Evolutionary conservation across 2,113 vertebrate species (phyloP), one percentile per base, ranked within the genome.

Genomic region (Ophthalmolycus amberensis): DNA sequence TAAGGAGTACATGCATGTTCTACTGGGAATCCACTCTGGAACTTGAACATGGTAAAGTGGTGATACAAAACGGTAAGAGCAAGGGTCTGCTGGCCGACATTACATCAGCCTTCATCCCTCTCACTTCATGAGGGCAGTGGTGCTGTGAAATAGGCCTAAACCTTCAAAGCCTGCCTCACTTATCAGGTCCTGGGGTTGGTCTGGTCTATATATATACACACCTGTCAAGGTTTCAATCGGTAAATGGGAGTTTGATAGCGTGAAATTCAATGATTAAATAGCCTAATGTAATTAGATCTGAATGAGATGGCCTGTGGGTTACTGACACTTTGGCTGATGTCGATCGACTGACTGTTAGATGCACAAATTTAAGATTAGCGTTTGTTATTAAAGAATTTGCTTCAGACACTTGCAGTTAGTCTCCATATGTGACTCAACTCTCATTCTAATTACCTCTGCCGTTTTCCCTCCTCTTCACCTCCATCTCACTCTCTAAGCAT

Each of bases 211-310:
- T 38, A 16, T 9, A 34, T 38, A 15, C 3, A 64, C 46, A 58
- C 9, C 40, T 65, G 68, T 59, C 60, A 42, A 46, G 32, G n/a
- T 66, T 74, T 75, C 18, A 72, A 37, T 84, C n/a, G 46, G 44
- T 32, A 63, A 63, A 75, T 63, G 16, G 44, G 56, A 63, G 29
- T 60, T 63, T 69, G 42, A 66, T 71, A 40, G 60, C 48, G 32
- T 60, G 58, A 42, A 75, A 69, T 77, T 5, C 46, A 62, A 60
- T 75, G 12, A 71, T 86, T 65, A 71, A 65, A 79, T 66, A 25
- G 7, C 42, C 40, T 72, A 48, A 82, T 84, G 78, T 78, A 63
- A 86, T 81, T 84, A 63, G 44, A 69, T 14, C 65, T 73, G 22
- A 34, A 25, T 25, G 34, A 50, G 65, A 50, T 25, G 54, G 29